Base-by-base conservation (phyloP, 2,797 vertebrate genomes). In the Crenichthys baileyi region DNA sequence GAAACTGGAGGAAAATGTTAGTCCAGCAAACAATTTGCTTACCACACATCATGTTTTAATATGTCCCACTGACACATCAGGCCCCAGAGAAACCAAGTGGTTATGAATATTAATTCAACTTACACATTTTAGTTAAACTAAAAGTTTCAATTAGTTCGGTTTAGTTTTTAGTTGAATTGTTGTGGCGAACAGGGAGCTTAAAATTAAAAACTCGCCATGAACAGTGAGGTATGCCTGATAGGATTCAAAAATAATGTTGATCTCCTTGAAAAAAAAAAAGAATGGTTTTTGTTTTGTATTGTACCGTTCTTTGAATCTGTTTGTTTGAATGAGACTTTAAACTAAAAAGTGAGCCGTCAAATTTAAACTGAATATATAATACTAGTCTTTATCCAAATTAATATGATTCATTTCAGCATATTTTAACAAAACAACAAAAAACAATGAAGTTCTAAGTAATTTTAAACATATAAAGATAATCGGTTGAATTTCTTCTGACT, bases 1-100 rank as follows among this genome's bases (percentile, higher is more conserved):
- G 77, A 96, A 94, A 26, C 94, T 99, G 93, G 98, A 99, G 93
- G 98, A 99, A 93, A 98, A 97, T 0, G 98, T 98, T 93, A 72
- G 72, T 56, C 46, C 0, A 46, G 22, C 5, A 15, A 20, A 67
- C 39, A 24, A 39, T 44, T 46, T 26, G 2, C 56, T 68, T 7
- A 68, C 12, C 39, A 7, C 22, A 46, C 31, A 1, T 41, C 15
- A 36, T 67, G 22, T 12, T 41, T 41, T 67, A 4, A 39, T 22
- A 41, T 36, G 8, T 39, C 18, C 29, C 7, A 8, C 3, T 39
- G 36, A 50, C 48, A 11, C 3, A 39, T 31, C 31, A 36, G 60
- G 16, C 16, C 0, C 2, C 29, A 63, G 26, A 15, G 29, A 1
- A 63, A 63, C 3, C 60, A 22, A 11, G 4, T 41, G 24, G 31